A percentile compares a stretch with the other conserved stretches of the same genome.
These are phyloP conservation scores for Oreocharis arfaki DNA, from an alignment of 2,113 vertebrate genomes.

Conservation along the genomic window DNA sequence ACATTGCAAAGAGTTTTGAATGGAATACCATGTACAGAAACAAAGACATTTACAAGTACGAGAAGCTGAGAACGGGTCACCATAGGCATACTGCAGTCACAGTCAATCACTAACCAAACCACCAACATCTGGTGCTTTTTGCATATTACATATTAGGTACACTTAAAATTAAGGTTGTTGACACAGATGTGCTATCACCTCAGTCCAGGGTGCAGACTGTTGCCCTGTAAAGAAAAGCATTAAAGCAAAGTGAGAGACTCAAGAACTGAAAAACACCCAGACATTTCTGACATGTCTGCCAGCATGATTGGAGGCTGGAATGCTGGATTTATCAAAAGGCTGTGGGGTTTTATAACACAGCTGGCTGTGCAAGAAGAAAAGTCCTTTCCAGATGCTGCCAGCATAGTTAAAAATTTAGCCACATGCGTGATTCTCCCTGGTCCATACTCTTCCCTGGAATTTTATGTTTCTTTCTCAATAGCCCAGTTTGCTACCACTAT, in stretches of 20 bases:
- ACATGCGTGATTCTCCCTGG: neutral
- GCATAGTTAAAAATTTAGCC: neutral
- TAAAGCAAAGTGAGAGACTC: neutral
- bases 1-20: neutral
- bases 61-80: neutral
- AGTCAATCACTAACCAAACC: neutral
- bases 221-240: neutral
- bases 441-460: neutral
- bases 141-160: accelerated
- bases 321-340: neutral
- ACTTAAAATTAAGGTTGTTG: neutral
- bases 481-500: neutral
- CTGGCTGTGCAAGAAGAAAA: neutral
- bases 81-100: neutral
- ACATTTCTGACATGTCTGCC: accelerated
- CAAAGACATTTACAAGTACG: neutral
- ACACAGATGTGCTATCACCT: neutral
- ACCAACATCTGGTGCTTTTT: neutral
- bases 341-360: neutral
- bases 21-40: neutral
- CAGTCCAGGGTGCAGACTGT: neutral
- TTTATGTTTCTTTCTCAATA: neutral
- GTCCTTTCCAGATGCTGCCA: neutral
- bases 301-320: neutral
- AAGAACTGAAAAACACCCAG: neutral